These are phyloP conservation scores for Acromyrmex charruanus DNA, from an alignment of 1,140 invertebrate genomes.

Conservation along the genomic window DNA sequence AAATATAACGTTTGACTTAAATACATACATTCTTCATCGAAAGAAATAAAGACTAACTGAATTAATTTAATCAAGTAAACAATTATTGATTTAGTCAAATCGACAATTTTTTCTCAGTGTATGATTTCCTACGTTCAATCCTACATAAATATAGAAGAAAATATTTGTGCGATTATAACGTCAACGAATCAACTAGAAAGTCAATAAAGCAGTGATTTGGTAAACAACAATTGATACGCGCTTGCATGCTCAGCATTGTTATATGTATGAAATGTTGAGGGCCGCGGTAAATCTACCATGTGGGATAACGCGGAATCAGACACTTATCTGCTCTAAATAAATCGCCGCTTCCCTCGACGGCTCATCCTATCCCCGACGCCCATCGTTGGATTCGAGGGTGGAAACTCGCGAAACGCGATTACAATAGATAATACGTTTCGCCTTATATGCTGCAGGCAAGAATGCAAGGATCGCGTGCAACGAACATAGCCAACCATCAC, in stretches of 20 bases:
- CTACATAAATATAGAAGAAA: not conserved
- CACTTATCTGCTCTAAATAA: conserved; percentile 58
- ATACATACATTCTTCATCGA: too few species aligned
- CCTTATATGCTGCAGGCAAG: conserved; percentile 41
- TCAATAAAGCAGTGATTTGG: conserved; percentile 3
- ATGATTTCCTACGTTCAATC: not conserved
- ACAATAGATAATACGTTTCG: conserved; percentile 66
- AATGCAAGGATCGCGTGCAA: conserved; percentile 51
- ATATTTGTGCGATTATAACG: not conserved
- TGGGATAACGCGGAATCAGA: conserved; percentile 30
- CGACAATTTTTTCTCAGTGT: too few species aligned
- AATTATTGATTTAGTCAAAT: too few species aligned
- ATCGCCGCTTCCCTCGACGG: conserved; percentile 24
- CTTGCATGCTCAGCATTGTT: not conserved
- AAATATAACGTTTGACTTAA: too few species aligned
- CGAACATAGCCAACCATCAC: conserved; percentile 33
- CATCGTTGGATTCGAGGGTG: not conserved
- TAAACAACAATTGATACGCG: not conserved
- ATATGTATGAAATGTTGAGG: conserved; percentile 6
- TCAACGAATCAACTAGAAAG: not conserved
- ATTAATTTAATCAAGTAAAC: too few species aligned
- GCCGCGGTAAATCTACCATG: conserved; percentile 38
- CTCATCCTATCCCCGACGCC: conserved; percentile 15
- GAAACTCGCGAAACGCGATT: conserved; percentile 62
- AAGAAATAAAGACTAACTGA: too few species aligned